Evolutionary conservation across 2,888 invertebrate species (phyloP), one percentile per base, ranked within the genome.

Genomic region (Ophion slaviceki): DNA sequence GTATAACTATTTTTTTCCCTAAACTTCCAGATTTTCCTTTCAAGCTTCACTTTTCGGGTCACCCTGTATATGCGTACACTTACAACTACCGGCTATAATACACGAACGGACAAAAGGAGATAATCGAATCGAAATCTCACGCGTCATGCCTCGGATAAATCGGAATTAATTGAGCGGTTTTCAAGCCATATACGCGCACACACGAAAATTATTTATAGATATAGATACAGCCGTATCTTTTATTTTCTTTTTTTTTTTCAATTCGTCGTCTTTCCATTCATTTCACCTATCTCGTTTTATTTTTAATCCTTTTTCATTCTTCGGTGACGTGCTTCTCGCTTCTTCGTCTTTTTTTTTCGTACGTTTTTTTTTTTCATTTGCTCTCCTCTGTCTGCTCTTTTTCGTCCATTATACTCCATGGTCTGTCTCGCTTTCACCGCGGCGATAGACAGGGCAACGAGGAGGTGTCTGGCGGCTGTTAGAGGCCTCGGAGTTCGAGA

Each of bases 161-260:
- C 92, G 92, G 91, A 93, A 92, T 93, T 93, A 93, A 93, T 93
- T 93, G 92, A 93, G 93, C 92, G 91, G 91, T 92, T 92, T 86
- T 92, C 89, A 87, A 89, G 84, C 89, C 89, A 36, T 28, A 45
- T 17, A 59, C 62, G 10, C 68, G n/a, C 53, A 57, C 53, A 77
- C 66, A 75, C 71, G 32, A 64, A 57, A 70, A 53, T 67, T 59
- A 59, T 59, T 32, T 32, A 45, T 45, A 20, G 20, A n/a, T 7
- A 66, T 20, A 32, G 24, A 28, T 64, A 8, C 53, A 70, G 2
- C 61, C 71, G 77, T 77, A 71, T 66, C 85, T 89, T 86, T 87
- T 88, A 86, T 88, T 87, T 88, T 86, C 80, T 84, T 82, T 75
- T 72, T 79, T 79, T 77, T 68, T 70, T 70, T 57, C 53, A 32